Evolutionary conservation across 2,888 invertebrate genomes (phyloP).

Genomic region (Lingula anatina): DNA sequence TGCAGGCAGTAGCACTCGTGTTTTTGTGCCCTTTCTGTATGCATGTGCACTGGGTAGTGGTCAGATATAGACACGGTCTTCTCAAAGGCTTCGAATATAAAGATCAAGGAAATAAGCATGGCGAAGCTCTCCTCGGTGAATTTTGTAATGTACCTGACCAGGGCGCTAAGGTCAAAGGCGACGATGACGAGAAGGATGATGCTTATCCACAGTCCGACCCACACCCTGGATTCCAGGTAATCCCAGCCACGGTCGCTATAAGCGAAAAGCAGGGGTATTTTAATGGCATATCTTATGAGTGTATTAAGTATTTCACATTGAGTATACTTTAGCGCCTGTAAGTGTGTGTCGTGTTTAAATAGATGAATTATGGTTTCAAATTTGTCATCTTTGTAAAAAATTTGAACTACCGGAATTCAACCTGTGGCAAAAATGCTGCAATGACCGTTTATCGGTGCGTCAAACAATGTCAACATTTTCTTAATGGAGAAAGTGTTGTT

Average conservation of each 20-base stretch:
- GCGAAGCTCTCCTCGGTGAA: constrained; percentile 98
- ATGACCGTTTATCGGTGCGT: too few species aligned
- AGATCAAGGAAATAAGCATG: constrained; percentile 92
- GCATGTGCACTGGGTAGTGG: constrained; percentile 14
- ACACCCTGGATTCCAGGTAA: constrained; percentile 90
- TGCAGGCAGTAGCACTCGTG: neutral
- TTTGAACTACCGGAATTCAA: too few species aligned
- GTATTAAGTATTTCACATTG: too few species aligned
- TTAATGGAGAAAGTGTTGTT: too few species aligned
- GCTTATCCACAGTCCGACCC: constrained; percentile 93
- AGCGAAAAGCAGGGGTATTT: too few species aligned
- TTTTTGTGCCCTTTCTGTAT: neutral
- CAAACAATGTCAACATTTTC: too few species aligned
- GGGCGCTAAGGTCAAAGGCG: constrained; percentile 88
- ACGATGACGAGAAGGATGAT: constrained; percentile 79
- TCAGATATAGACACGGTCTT: constrained; percentile 63
- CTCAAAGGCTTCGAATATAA: constrained; percentile 94
- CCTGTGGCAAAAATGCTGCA: too few species aligned
- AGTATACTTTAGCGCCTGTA: too few species aligned
- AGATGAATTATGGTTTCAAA: too few species aligned
- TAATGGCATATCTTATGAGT: too few species aligned
- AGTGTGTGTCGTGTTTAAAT: too few species aligned
- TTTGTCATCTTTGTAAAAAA: too few species aligned
- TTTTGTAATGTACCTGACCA: constrained; percentile 94
- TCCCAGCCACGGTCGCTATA: constrained; percentile 71